These are phyloP conservation scores for Melospiza georgiana DNA, from an alignment of 2,113 vertebrate genomes.

Conservation along the genomic window DNA sequence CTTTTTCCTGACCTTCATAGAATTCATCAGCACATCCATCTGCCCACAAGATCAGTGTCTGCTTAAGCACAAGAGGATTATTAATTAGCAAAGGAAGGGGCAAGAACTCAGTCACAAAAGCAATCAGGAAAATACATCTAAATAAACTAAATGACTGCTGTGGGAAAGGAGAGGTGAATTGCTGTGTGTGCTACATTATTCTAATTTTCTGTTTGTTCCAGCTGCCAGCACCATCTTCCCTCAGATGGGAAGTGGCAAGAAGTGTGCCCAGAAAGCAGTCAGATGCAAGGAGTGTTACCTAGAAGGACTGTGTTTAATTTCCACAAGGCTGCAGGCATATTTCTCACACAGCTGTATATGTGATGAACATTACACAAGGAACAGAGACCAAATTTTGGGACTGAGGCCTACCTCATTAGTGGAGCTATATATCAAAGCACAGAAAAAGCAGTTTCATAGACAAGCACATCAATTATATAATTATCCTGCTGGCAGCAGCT, in stretches of 20 bases:
- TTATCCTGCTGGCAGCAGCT: conserved; percentile 6
- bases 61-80: background rate
- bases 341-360: background rate
- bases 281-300: rapidly evolving
- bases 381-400: background rate
- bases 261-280: background rate
- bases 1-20: background rate
- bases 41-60: background rate
- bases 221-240: background rate
- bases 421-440: conserved; percentile 18
- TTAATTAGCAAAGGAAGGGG: background rate
- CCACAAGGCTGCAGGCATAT: background rate
- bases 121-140: background rate
- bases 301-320: background rate
- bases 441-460: background rate
- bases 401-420: conserved; percentile 10
- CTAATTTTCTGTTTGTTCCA: background rate
- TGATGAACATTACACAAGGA: background rate
- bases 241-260: background rate
- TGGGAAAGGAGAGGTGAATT: background rate
- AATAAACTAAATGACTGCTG: background rate
- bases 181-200: background rate
- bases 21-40: background rate
- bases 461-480: conserved; percentile 25
- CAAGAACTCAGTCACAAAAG: background rate